Evolutionary conservation across 2,888 invertebrate species (phyloP).

Genomic region (Chaitophorus viminalis): DNA sequence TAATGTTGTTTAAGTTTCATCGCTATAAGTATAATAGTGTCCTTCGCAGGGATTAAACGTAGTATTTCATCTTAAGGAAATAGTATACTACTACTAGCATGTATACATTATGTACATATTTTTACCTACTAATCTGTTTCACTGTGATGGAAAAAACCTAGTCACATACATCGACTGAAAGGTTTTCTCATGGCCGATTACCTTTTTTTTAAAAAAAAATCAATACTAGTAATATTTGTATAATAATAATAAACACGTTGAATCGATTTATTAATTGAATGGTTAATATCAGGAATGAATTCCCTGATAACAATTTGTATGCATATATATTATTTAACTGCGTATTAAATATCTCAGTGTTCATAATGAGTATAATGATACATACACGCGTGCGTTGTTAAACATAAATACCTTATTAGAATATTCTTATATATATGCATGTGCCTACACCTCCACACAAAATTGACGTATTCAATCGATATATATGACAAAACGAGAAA

Average conservation of each 20-base stretch:
- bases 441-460: not conserved
- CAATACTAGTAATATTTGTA: not conserved
- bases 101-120: not conserved
- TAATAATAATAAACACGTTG: not conserved
- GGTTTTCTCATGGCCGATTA: not conserved
- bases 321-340: not conserved
- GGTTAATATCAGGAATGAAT: too few relatives aligned
- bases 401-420: not conserved
- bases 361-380: not conserved
- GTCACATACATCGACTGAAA: not conserved
- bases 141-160: not conserved
- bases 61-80: too few relatives aligned
- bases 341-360: not conserved
- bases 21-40: constrained; percentile 13
- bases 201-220: not conserved
- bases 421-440: not conserved
- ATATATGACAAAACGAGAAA: constrained; percentile 23
- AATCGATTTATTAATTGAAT: not conserved
- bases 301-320: not conserved
- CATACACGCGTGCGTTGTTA: not conserved
- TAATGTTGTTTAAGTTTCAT: not conserved
- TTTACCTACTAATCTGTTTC: not conserved
- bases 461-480: constrained; percentile 13
- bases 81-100: too few relatives aligned
- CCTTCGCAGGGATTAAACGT: constrained; percentile 8